Evolutionary conservation across 2,888 invertebrate genomes (phyloP), one percentile per base, ranked within the genome.

Genomic region (Troglohyphantes excavatus): DNA sequence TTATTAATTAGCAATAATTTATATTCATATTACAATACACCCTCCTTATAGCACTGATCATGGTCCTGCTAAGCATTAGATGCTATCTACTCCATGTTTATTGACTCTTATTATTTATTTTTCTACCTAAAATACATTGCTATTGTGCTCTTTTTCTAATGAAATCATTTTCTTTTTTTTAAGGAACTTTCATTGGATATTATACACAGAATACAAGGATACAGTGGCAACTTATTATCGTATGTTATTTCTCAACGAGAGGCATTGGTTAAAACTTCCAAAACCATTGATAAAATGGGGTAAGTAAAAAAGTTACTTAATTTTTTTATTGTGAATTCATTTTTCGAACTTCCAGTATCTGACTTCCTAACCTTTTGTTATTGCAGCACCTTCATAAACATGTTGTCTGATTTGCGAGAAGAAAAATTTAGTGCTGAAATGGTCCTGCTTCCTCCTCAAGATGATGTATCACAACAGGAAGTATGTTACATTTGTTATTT

Each of bases 151-250:
- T 67, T 67, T 67, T 27, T 67, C 5, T n/a, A n/a, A 19, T 19
- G 29, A 61, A 59, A 29, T n/a, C 21, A 27, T 23, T 19, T 29
- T 59, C 6, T 72, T 46, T 73, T n/a, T n/a, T 73, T 33, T 19
- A 23, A 96, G 92, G 98, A 98, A 92, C 94, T 98, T 70, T 97
- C 97, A 0, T 94, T 95, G 0, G 96, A 95, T 73, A 97, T 97
- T 92, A 95, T 97, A 75, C 97, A 98, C 92, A 95, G 98, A 76
- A 96, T 97, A 92, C 96, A 96, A 93, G 99, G 99, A 70, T 98
- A 96, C 93, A 95, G 97, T 0, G 95, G 96, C 21, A 96, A 98
- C 92, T 94, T 98, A 63, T 95, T 97, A 95, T 13, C 33, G 13
- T 21, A 81, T 9, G 53, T 86, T n/a, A 19, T 63, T 29, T 21